Evolutionary conservation across 2,888 invertebrate genomes (phyloP).

Genomic region (Rotaria magnacalcarata): DNA sequence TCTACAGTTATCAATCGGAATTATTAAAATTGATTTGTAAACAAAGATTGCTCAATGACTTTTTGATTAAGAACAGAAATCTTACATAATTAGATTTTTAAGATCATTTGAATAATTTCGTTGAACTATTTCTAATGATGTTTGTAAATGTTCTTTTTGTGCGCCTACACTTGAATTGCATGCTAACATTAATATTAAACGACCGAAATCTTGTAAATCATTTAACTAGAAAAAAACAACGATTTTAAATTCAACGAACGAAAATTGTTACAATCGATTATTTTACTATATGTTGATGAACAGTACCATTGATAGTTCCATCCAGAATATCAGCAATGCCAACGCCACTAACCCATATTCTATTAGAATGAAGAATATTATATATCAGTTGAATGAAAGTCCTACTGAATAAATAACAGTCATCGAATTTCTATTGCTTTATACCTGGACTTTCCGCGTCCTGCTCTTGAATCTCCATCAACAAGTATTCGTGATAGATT

Average conservation of each 20-base stretch:
- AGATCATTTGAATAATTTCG: conserved; percentile 87
- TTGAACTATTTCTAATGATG: conserved; percentile 80
- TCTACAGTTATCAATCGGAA: no score
- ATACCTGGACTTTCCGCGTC: conserved; percentile 30
- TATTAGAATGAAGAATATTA: conserved; percentile 48
- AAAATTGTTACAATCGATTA: background rate
- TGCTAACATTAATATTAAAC: conserved; percentile 82
- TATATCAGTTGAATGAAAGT: background rate
- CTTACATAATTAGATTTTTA: conserved; percentile 82
- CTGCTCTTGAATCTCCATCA: conserved; percentile 52
- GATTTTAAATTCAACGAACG: no score
- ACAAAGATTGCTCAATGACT: no score
- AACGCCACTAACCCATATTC: conserved; percentile 75
- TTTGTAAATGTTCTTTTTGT: conserved; percentile 77
- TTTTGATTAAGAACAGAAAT: background rate
- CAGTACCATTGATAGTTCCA: conserved; percentile 13
- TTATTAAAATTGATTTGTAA: no score
- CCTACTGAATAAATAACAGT: background rate
- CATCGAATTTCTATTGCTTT: background rate
- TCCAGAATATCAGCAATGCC: conserved; percentile 75
- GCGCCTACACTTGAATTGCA: conserved; percentile 82
- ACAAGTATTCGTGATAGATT: conserved; percentile 80
- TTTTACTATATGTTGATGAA: conserved; percentile 41
- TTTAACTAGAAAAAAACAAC: conserved; percentile 68
- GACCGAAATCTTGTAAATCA: conserved; percentile 83